Evolutionary conservation across 2,888 invertebrate species (phyloP), one percentile per base, ranked within the genome.

Genomic region (Barypeithes pellucidus): DNA sequence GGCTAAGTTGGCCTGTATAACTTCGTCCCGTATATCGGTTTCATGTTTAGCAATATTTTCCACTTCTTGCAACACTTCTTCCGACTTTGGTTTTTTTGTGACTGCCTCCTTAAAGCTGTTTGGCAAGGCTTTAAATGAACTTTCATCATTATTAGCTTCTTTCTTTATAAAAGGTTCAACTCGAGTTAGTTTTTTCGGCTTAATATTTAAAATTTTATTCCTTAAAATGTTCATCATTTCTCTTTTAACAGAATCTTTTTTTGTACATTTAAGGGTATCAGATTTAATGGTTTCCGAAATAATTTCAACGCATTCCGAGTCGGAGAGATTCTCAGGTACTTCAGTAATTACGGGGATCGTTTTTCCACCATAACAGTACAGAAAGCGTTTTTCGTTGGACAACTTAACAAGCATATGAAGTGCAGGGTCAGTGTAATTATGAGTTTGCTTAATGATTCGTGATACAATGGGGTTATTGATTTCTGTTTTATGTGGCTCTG

Each of bases 341-440:
- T 73, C 18, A n/a, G 63, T 39, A 11, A 71, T 41, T 43, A 67
- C 61, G 3, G 78, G 77, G 14, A 72, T 66, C 16, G 66, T 36
- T 57, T 66, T 67, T 65, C 68, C 68, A 36, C 73, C 73, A 69
- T 78, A 78, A 43, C 68, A 54, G 60, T 73, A 78, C 11, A 77
- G 52, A 39, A 69, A 77, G 20, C 54, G 47, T 50, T 65, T 9
- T 3, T 67, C 39, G 20, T 54, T 62, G 12, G 77, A 74, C 18
- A 70, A 68, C 66, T 75, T 71, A 22, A 79, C 24, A 9, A 52
- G 69, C 20, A 78, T 29, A 41, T 77, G 71, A 20, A 78, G 74
- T 29, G 70, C 66, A n/a, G 77, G 77, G 60, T 78, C 78, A 4
- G 75, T 73, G 60, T 76, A 73, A 54, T 78, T 77, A 12, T 69